Evolutionary conservation across 2,888 invertebrate genomes (phyloP), one percentile per base, ranked within the genome.

Genomic region (Cryptus armator): DNA sequence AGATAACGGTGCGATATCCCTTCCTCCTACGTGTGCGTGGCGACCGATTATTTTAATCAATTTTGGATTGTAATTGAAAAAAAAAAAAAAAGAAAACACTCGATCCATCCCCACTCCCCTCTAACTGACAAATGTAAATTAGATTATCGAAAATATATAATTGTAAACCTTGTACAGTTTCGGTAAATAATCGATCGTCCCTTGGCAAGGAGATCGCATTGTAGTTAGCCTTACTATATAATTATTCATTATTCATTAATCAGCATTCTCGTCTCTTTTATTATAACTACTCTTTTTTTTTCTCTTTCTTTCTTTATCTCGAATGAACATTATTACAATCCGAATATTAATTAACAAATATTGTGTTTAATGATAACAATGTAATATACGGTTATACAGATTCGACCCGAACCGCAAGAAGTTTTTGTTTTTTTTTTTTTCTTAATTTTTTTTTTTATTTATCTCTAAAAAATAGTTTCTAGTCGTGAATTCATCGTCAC

Each of bases 311-410:
- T 19, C 12, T 12, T 12, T 2, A 72, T 82, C 76, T 53, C 71
- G 59, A 81, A 62, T 14, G 70, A 83, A 77, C 62, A 64, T 84
- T 66, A 88, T 89, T 88, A 81, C 86, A 72, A 89, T 88, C 44
- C 62, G 81, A 84, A 87, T 87, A 84, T 86, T 88, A 87, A 89
- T 90, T 88, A 89, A 89, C 91, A 89, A 32, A 91, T 89, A 92
- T 93, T 92, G 90, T 93, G 92, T 92, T 93, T 82, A 91, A 92
- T 89, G 89, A 91, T 91, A 90, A 91, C 89, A 88, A 91, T 93
- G 93, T 92, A 92, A 93, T 92, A 92, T 91, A 93, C 90, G 90
- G 91, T 91, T 91, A 92, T 88, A 89, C 88, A 87, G 87, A 90
- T 86, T 86, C 84, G 80, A 87, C 80, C 83, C 75, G 79, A 72